phyloP scores from a whole-genome alignment of 2,888 invertebrate genomes.

The Nephrotoma guestfalica region DNA sequence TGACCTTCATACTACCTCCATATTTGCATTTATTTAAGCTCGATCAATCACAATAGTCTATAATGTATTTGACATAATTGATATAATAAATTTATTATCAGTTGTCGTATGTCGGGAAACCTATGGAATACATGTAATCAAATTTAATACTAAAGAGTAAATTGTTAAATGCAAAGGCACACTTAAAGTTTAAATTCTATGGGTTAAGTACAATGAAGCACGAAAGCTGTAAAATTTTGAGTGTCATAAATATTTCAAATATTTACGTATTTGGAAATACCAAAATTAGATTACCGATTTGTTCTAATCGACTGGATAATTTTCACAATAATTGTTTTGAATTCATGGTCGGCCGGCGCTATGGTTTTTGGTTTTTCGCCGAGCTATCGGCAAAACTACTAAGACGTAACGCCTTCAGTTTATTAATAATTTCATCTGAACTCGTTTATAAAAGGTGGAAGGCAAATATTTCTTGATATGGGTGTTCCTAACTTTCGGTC shows the following conservation, averaged over 20 bases:
- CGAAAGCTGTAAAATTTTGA: background rate
- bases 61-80: background rate
- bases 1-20: no score
- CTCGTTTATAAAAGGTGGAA: no score
- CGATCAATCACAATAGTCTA: background rate
- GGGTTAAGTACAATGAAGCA: background rate
- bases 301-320: background rate
- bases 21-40: background rate
- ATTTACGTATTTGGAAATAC: background rate
- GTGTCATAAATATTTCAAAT: background rate
- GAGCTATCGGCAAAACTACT: no score
- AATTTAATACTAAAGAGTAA: background rate
- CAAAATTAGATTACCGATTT: background rate
- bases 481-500: no score
- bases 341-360: no score
- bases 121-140: no score
- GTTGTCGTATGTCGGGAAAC: no score
- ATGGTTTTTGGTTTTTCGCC: no score
- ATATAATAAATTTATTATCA: background rate
- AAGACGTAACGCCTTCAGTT: no score
- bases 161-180: background rate
- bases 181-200: background rate
- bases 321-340: no score
- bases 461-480: no score
- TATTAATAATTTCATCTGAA: no score